A percentile compares a stretch with the other conserved stretches of the same genome.
phyloP scores from a whole-genome alignment of 2,113 vertebrate genomes.

The Aramus guarauna region DNA sequence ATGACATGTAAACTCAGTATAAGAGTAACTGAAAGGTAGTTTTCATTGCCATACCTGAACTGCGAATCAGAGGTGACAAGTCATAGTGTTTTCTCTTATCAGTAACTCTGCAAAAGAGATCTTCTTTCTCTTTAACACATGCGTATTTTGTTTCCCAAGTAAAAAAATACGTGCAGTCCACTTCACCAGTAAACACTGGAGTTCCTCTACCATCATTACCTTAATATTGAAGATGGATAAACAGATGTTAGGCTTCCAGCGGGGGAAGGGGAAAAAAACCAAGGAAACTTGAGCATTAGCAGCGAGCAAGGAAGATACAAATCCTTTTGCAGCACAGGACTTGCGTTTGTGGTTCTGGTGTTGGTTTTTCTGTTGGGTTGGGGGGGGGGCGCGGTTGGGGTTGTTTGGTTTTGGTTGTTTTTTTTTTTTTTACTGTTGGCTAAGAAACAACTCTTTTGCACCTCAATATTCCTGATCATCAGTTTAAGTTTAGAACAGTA shows the following conservation, averaged over 20 bases:
- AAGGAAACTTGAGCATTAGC: not conserved
- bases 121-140: conserved; percentile 88
- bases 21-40: not conserved
- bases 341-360: rapidly evolving
- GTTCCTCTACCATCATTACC: conserved; percentile 75
- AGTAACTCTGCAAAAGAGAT: conserved; percentile 81
- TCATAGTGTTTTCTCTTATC: conserved; percentile 84
- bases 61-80: conserved; percentile 83
- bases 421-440: not conserved
- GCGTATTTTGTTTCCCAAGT: conserved; percentile 89
- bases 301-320: not conserved
- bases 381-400: too few relatives aligned
- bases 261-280: not conserved
- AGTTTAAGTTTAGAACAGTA: not conserved
- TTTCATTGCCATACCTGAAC: conserved; percentile 73
- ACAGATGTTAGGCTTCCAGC: not conserved
- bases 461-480: not conserved
- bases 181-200: conserved; percentile 86
- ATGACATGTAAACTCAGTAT: not conserved
- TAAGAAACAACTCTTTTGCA: not conserved
- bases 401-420: not conserved
- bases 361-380: not conserved
- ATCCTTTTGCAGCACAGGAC: not conserved
- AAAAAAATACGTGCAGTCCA: conserved; percentile 94
- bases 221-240: not conserved